These are phyloP conservation scores for Echinometra lucunter DNA, from an alignment of 53 echinoderm and acorn worm species.

Conservation along the genomic window DNA sequence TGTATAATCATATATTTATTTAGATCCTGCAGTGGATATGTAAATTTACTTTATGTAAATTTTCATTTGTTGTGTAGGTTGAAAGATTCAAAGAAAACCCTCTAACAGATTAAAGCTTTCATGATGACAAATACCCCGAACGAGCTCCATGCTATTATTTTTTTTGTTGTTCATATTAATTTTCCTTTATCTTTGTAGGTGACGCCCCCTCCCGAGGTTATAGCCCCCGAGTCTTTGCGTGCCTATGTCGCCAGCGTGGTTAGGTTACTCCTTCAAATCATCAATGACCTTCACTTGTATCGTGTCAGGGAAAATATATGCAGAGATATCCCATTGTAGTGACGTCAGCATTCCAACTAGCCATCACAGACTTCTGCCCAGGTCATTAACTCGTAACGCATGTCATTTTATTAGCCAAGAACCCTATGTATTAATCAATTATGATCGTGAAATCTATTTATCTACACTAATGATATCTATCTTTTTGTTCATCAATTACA, in stretches of 20 bases:
- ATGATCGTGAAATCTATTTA: neutral
- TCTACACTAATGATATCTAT: neutral
- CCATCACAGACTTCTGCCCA: conserved; percentile 27
- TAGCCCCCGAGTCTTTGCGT: neutral
- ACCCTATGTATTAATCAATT: neutral
- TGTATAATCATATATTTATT: neutral
- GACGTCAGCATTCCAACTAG: neutral
- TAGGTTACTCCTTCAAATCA: conserved; percentile 2
- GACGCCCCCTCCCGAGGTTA: neutral
- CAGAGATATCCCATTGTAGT: neutral
- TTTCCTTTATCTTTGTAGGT: neutral
- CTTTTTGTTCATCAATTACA: neutral
- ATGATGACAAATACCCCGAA: neutral
- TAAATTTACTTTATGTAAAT: too few species aligned
- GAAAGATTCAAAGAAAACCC: neutral
- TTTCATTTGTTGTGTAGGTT: neutral
- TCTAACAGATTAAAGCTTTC: neutral
- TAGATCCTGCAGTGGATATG: neutral
- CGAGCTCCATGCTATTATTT: neutral
- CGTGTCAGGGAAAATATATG: conserved; percentile 17
- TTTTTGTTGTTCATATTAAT: too few species aligned
- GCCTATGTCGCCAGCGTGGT: conserved; percentile 1
- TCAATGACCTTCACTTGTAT: neutral
- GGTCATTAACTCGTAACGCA: neutral
- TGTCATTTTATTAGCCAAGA: neutral